Percentiles rank a stretch among this genome's conserved stretches.
Evolutionary conservation across 2,797 vertebrate genomes (phyloP).

Genomic region (Odontamblyopus lacepedii): DNA sequence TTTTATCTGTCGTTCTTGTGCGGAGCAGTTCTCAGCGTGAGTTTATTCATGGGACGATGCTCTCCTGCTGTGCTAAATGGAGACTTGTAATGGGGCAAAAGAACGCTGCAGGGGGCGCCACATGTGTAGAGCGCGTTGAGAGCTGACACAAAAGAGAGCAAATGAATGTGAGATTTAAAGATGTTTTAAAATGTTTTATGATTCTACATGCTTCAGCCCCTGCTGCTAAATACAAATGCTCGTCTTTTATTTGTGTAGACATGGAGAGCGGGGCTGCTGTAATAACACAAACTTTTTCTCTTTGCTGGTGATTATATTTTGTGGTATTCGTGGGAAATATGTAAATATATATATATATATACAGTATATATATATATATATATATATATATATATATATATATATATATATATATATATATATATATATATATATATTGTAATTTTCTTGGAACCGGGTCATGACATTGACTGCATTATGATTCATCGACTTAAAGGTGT

Average conservation of each 20-base stretch:
- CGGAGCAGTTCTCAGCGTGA: constrained; percentile 46
- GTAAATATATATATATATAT: too few relatives aligned
- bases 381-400: too few relatives aligned
- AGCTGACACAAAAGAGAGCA: constrained; percentile 47
- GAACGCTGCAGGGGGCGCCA: constrained; percentile 42
- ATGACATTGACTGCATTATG: too few relatives aligned
- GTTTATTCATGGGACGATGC: constrained; percentile 61
- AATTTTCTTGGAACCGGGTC: too few relatives aligned
- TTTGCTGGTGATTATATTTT: background rate
- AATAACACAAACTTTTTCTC: background rate
- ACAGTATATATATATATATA: too few relatives aligned
- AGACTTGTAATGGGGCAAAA: constrained; percentile 58
- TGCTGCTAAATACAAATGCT: constrained; percentile 34
- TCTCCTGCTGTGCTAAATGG: constrained; percentile 65
- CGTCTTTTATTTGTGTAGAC: constrained; percentile 22
- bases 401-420: too few relatives aligned
- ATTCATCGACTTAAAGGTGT: too few relatives aligned
- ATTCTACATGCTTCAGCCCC: constrained; percentile 18
- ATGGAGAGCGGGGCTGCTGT: constrained; percentile 19
- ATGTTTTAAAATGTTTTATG: constrained; percentile 47
- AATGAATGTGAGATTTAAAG: constrained; percentile 47
- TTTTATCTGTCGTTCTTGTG: constrained; percentile 56
- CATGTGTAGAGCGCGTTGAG: constrained; percentile 47
- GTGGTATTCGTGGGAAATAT: too few relatives aligned
- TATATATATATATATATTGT: too few relatives aligned